Evolutionary conservation across 35 echinoderm and acorn worm genomes (phyloP), one percentile per base, ranked within the genome.

Genomic region (Holothuria glaberrima): DNA sequence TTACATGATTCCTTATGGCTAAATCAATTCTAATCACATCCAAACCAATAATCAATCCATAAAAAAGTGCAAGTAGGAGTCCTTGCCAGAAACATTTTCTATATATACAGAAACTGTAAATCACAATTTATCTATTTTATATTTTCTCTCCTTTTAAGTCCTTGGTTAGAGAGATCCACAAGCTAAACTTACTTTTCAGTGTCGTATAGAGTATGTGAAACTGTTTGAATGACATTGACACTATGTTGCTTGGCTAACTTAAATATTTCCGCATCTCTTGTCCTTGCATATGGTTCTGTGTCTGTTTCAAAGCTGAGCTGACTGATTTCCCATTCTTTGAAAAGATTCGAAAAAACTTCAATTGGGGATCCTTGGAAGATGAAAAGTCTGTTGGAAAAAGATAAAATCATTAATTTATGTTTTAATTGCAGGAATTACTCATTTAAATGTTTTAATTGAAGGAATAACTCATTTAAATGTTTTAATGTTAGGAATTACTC

Each of bases 251-350:
- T 77, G 4, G 94, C 90, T 0, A 95, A 31, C 0, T 83, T 52
- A 9, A 66, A 28, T 12, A 95, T 54, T 62, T 48, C 70, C 28
- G 79, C 56, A 30, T 95, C 94, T 30, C 94, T 24, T 30, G 74
- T n/a, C 59, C 18, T 62, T 56, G 94, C 90, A 46, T 95, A 95
- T 25, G 94, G 94, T 35, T 95, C 94, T 7, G 90, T 95, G 86
- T 95, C 90, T 4, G 54, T 36, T 24, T 95, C 94, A 92, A 95
- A 95, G 20, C 90, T 89, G 38, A 95, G 86, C 30, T 86, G 71
- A 26, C 83, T 95, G 30, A 95, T 88, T 19, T 89, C 74, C 94
- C 94, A 95, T 31, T 92, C 78, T 46, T 91, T 89, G 86, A 95
- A 92, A 60, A 95, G 26, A 34, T 69, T 58, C 0, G 94, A 90